Evolutionary conservation across 2,797 vertebrate genomes (phyloP).

Genomic region (Cygnus olor): DNA sequence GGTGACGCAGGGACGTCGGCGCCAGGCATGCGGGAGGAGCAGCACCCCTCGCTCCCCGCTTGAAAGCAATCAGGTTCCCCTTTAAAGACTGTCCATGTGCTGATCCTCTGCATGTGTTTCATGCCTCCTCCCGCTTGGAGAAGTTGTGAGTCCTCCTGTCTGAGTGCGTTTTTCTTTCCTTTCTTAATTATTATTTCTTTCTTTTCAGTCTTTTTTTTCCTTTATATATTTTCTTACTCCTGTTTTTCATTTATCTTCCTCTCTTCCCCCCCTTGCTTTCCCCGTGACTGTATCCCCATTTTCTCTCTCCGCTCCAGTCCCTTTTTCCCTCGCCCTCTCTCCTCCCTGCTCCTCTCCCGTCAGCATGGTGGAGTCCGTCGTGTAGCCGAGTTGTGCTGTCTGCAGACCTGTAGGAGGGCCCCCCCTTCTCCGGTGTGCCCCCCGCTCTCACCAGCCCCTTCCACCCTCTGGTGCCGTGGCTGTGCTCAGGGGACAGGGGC

Average conservation of each 20-base stretch:
- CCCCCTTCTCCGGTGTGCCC: constrained; percentile 10
- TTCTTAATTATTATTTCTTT: constrained; percentile 83
- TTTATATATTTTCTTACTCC: constrained; percentile 78
- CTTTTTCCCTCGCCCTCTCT: constrained; percentile 84
- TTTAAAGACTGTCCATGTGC: constrained; percentile 94
- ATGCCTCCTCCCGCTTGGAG: constrained; percentile 86
- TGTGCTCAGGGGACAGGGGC: constrained; percentile 1
- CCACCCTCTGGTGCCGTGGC: neutral
- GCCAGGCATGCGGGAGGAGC: constrained; percentile 35
- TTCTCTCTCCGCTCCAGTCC: constrained; percentile 77
- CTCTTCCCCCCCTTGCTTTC: constrained; percentile 83
- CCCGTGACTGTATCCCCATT: constrained; percentile 76
- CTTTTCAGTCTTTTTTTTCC: constrained; percentile 79
- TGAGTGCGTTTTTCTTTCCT: constrained; percentile 86
- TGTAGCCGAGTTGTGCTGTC: constrained; percentile 88
- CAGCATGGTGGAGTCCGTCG: constrained; percentile 88
- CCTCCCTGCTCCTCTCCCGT: constrained; percentile 86
- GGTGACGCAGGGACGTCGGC: neutral
- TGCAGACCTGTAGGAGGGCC: constrained; percentile 79
- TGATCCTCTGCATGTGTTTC: constrained; percentile 93
- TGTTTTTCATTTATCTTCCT: constrained; percentile 79
- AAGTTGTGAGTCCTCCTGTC: constrained; percentile 90
- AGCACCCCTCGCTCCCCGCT: constrained; percentile 32
- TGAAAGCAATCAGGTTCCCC: constrained; percentile 83
- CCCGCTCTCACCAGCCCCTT: constrained; percentile 77